Base-by-base conservation (phyloP, 2,797 vertebrate genomes). In the Takifugu ocellatus region DNA sequence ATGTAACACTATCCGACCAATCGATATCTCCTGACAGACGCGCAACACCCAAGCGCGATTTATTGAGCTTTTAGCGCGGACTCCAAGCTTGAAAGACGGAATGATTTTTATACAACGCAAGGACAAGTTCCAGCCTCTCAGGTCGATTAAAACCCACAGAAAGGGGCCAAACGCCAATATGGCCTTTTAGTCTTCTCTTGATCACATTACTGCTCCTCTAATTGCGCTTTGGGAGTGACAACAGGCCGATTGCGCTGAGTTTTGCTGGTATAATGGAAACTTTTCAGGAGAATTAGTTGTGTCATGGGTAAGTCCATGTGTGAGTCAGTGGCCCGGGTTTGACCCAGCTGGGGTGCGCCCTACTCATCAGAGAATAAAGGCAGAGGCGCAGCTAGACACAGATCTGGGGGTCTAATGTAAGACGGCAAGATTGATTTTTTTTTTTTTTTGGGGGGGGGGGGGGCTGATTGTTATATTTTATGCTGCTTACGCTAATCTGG, bases 61-160 rank as follows among this genome's bases (percentile, higher is more conserved):
- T 83, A 87, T 88, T 82, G 85, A 74, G 83, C 86, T 88, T 82
- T 89, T 84, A 87, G 61, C 59, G 51, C 27, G 70, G 69, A 75
- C 72, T 59, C 70, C 51, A 53, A 39, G 62, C 53, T 63, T 42
- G 25, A 54, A 24, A 68, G 57, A 51, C 61, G 5, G 54, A 62
- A 64, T 77, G 70, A 51, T 81, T 81, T 51, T 77, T 75, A 63
- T 74, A 73, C 71, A 74, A 54, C 43, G 58, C 25, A 67, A 76
- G 63, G 54, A 75, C 49, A 8, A 29, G 55, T 51, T 60, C 51
- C 29, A 31, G 24, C 51, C 59, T 36, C 59, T 51, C 47, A 14
- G 67, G 61, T 79, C 74, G 79, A 84, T 84, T 75, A 61, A 74
- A 73, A 68, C 36, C 63, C 36, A 11, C 63, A 73, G 7, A 36